phyloP scores from a whole-genome alignment of 2,888 invertebrate genomes.

The Sialis lutaria region DNA sequence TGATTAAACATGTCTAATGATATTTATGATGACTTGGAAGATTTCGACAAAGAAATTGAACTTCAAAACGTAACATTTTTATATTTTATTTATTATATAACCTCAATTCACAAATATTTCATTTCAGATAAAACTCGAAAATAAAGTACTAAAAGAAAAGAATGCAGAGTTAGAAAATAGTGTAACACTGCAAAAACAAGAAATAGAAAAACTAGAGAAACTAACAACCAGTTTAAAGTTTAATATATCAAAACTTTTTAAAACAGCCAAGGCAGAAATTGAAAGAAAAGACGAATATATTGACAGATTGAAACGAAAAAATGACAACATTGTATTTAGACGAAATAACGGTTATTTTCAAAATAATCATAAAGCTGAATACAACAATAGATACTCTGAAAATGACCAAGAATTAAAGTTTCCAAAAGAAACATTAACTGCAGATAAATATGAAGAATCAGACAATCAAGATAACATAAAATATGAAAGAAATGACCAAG shows the following conservation, averaged over 20 bases:
- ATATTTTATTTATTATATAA: neutral
- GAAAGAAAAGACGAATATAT: conserved; percentile 28
- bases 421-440: too few species aligned
- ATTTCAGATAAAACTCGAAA: conserved; percentile 18
- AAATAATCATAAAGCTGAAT: neutral
- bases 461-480: too few species aligned
- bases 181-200: conserved; percentile 14
- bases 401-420: neutral
- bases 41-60: conserved; percentile 16
- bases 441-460: too few species aligned
- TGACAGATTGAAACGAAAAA: conserved; percentile 22
- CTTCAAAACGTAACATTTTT: conserved; percentile 13
- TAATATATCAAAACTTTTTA: conserved; percentile 28
- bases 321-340: conserved; percentile 21
- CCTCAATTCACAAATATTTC: neutral
- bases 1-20: conserved; percentile 17
- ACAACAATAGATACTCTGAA: neutral
- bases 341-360: conserved; percentile 8
- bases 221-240: conserved; percentile 20
- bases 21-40: conserved; percentile 25
- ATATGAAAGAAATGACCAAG: too few species aligned
- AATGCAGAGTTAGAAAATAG: conserved; percentile 15
- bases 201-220: conserved; percentile 16
- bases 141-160: conserved; percentile 12
- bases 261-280: conserved; percentile 30